Evolutionary conservation across 1,140 invertebrate genomes (phyloP), one percentile per base, ranked within the genome.

Genomic region (Anoplophora glabripennis): DNA sequence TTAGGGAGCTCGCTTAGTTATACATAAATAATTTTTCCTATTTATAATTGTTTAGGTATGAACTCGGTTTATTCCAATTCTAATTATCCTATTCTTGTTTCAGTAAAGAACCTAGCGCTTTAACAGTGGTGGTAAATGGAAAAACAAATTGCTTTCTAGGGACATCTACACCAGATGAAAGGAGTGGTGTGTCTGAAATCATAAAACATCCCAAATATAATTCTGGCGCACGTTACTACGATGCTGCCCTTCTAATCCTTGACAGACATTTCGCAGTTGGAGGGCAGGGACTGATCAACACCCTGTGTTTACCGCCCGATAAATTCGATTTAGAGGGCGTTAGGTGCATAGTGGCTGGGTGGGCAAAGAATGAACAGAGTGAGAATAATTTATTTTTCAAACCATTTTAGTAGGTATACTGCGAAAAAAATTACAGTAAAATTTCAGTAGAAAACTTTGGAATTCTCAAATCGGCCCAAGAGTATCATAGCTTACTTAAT

Each of bases 341-440:
- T 7, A 68, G 80, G 4, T 94, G 92, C 70, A 82, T 85, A 49
- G 89, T 88, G 14, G 90, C 84, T 53, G 90, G 91, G 12, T 94
- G 91, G 91, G 91, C 90, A 21, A 92, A 90, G 70, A 81, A 87
- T 64, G 70, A 79, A 5, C 92, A 89, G 61, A 88, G 89, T 84
- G 78, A 75, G 68, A 28, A 28, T 5, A 67, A 74, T 57, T 17
- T 15, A 4, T 14, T 28, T 14, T 40, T 34, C n/a, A n/a, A n/a
- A n/a, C n/a, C n/a, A n/a, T n/a, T n/a, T n/a, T n/a, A n/a, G n/a
- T n/a, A n/a, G n/a, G n/a, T n/a, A n/a, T n/a, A n/a, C n/a, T n/a
- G n/a, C n/a, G n/a, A n/a, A n/a, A n/a, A n/a, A n/a, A n/a, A n/a
- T n/a, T n/a, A n/a, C n/a, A n/a, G n/a, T n/a, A n/a, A n/a, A n/a